Evolutionary conservation across 2,113 vertebrate species (phyloP), one percentile per base, ranked within the genome.

Genomic region (Perca fluviatilis): DNA sequence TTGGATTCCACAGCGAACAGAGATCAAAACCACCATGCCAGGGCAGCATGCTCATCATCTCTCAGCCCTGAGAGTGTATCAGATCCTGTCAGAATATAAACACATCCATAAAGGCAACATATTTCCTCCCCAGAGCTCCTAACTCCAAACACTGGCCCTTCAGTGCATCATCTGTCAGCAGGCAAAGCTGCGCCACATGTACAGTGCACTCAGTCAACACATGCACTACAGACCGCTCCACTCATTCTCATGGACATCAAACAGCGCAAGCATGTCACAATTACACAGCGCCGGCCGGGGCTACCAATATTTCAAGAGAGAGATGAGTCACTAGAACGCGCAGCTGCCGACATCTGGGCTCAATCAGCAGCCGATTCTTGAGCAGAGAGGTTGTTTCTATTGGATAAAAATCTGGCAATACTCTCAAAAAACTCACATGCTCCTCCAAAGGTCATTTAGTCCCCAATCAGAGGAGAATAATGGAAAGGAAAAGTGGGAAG

Each of bases 21-120:
- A 46, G 51, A 75, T 23, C 1, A 78, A 77, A 73, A 51, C 36
- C 58, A 9, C 4, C 57, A n/a, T 1, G 4, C 47, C 50, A 69
- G 40, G 51, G 1, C 69, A 2, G 56, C 12, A 1, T 10, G 2
- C 58, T 79, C 66, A 43, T 25, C 54, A 73, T 66, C 27, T 12
- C 56, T 75, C 67, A 67, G 88, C 46, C 50, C 50, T 14, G 36
- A 56, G 63, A 67, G 15, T 27, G 68, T 25, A 56, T 60, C 67
- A 57, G 49, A 71, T 46, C 53, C 79, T 71, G 86, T 80, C 80
- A 76, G 82, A 86, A 57, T 43, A 51, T 88, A 91, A 92, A 88
- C 91, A 89, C 53, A 23, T 65, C 61, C 27, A 30, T 63, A 75
- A 71, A 83, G 78, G 79, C 64, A 56, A 80, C 81, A 86, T 78